These are phyloP conservation scores for Sanderia malayensis DNA, from an alignment of 30 jellyfish, hydroid and myxozoan genomes.

Conservation along the genomic window DNA sequence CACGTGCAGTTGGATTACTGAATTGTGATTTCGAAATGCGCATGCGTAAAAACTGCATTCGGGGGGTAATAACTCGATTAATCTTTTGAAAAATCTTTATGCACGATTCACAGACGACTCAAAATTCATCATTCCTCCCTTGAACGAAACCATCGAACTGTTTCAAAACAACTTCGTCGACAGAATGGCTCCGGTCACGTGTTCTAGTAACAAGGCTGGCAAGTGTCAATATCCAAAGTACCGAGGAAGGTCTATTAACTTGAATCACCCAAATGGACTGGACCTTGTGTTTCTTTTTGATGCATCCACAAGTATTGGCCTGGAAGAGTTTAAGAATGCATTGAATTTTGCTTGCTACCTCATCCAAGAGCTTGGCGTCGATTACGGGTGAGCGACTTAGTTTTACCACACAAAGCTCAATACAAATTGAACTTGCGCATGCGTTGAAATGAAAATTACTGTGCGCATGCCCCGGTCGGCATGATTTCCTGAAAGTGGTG, in stretches of 20 bases:
- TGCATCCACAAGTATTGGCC: conserved; percentile 68
- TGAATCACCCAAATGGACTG: conserved; percentile 51
- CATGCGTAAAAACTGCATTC: not conserved
- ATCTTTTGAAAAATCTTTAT: not conserved
- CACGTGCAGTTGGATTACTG: not conserved
- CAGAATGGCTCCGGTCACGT: conserved; percentile 36
- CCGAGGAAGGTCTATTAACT: conserved; percentile 52
- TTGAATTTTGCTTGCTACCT: conserved; percentile 31
- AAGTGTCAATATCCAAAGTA: conserved; percentile 17
- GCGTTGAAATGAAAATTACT: no score
- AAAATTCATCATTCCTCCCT: conserved; percentile 45
- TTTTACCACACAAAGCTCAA: no score
- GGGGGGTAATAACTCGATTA: not conserved
- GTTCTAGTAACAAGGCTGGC: conserved; percentile 43
- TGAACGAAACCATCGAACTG: conserved; percentile 48
- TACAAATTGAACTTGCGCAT: no score
- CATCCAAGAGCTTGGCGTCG: conserved; percentile 54
- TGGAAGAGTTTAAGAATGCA: conserved; percentile 31
- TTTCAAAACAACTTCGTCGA: conserved; percentile 25
- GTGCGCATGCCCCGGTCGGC: no score
- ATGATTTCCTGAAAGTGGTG: no score
- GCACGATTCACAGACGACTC: conserved; percentile 36
- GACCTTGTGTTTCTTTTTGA: conserved; percentile 65
- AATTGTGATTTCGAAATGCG: not conserved
- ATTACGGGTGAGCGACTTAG: conserved; percentile 67